These are phyloP conservation scores for Cephalopterus ornatus DNA, from an alignment of 2,113 vertebrate species.

Conservation along the genomic window DNA sequence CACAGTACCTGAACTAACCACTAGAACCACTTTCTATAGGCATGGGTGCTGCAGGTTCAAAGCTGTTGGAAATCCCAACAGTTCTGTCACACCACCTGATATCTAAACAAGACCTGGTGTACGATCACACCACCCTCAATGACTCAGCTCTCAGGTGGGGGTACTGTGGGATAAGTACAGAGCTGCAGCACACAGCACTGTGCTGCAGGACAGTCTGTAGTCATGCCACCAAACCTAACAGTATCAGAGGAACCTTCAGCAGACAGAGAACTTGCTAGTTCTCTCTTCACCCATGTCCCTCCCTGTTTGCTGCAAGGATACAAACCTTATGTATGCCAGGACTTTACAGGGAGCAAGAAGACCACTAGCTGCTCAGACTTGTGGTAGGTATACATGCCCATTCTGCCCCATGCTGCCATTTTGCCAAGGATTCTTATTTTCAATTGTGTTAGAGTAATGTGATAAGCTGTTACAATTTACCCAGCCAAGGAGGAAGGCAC, in stretches of 20 bases:
- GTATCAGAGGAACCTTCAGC: not conserved
- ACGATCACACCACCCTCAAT: not conserved
- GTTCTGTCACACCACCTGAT: not conserved
- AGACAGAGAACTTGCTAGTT: not conserved
- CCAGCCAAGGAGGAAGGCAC: not conserved
- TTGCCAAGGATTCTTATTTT: not conserved
- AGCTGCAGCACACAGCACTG: not conserved
- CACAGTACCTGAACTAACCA: not conserved
- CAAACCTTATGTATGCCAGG: not conserved
- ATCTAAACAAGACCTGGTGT: not conserved
- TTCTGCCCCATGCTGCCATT: not conserved
- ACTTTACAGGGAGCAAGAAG: not conserved
- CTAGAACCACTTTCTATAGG: not conserved
- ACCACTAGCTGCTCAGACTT: not conserved
- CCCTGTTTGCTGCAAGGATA: not conserved
- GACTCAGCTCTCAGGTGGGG: not conserved
- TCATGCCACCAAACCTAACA: not conserved
- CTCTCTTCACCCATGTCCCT: not conserved
- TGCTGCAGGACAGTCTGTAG: not conserved
- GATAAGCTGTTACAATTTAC: not conserved
- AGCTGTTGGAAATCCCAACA: not conserved
- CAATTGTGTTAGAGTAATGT: not conserved
- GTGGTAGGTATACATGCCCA: not conserved
- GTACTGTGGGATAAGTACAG: accelerated
- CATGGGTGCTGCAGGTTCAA: not conserved